These are phyloP conservation scores for Bombus cullumanus DNA, from an alignment of 1,140 invertebrate species.

Conservation along the genomic window DNA sequence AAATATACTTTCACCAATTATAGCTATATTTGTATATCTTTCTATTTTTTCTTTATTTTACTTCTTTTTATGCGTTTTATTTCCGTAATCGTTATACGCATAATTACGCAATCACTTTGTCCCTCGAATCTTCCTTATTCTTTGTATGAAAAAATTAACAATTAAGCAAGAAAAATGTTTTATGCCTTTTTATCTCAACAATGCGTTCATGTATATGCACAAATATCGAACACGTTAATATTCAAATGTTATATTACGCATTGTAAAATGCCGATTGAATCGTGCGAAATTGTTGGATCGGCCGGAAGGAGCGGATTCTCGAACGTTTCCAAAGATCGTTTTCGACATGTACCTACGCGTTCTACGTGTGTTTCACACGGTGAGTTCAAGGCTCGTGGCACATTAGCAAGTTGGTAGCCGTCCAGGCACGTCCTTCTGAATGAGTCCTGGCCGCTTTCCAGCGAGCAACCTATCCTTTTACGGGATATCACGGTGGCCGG, in stretches of 20 bases:
- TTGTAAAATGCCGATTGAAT: neutral
- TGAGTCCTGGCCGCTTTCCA: slow-evolving; percentile 62
- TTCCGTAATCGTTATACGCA: neutral
- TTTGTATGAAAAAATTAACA: neutral
- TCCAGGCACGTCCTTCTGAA: slow-evolving; percentile 66
- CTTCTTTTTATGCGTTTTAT: neutral
- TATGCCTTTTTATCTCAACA: neutral
- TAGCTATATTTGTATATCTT: neutral
- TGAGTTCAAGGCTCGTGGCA: slow-evolving; percentile 22
- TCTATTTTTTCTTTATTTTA: neutral
- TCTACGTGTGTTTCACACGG: slow-evolving; percentile 44
- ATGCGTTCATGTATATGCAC: neutral
- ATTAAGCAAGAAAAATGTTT: neutral
- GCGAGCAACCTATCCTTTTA: slow-evolving; percentile 45
- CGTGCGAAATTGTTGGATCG: neutral
- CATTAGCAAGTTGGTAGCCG: slow-evolving; percentile 67
- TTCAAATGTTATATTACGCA: neutral
- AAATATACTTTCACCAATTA: neutral
- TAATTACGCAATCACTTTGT: neutral
- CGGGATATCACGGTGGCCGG: slow-evolving; percentile 37
- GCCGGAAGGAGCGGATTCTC: neutral
- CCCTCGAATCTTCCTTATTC: too few species aligned
- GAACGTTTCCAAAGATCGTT: neutral
- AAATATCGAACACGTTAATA: neutral
- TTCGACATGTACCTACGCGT: slow-evolving; percentile 27